Percentiles rank a stretch among this genome's conserved stretches.
These are phyloP conservation scores for Streblospio benedicti DNA, from an alignment of 1,140 invertebrate species.

Conservation along the genomic window DNA sequence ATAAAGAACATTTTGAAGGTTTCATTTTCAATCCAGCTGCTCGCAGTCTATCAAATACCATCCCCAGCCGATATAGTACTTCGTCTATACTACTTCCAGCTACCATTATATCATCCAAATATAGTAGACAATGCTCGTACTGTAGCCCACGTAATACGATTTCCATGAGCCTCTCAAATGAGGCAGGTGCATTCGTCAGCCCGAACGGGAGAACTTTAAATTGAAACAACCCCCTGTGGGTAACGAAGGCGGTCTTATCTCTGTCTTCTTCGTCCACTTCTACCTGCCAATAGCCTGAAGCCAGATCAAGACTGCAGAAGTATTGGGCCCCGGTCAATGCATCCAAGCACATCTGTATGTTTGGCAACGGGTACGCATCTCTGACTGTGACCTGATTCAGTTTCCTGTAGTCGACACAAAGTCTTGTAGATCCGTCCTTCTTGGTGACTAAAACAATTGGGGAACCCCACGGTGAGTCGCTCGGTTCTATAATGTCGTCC, in stretches of 20 bases:
- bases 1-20: slow-evolving; percentile 34
- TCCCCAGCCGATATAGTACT: slow-evolving; percentile 23
- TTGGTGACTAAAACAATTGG: slow-evolving; percentile 31
- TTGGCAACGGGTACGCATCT: slow-evolving; percentile 26
- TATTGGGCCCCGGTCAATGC: slow-evolving; percentile 19
- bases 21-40: slow-evolving; percentile 46
- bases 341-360: slow-evolving; percentile 29
- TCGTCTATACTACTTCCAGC: slow-evolving; percentile 16
- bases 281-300: slow-evolving; percentile 42
- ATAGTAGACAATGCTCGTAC: slow-evolving; percentile 17
- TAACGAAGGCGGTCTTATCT: slow-evolving; percentile 36
- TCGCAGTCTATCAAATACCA: slow-evolving; percentile 21
- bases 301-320: slow-evolving; percentile 25
- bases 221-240: slow-evolving; percentile 18
- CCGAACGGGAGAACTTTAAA: slow-evolving; percentile 29
- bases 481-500: slow-evolving; percentile 14
- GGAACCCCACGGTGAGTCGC: slow-evolving; percentile 26
- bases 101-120: slow-evolving; percentile 28
- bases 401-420: slow-evolving; percentile 29
- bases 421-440: slow-evolving; percentile 22
- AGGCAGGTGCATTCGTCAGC: slow-evolving; percentile 25
- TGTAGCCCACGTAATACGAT: slow-evolving; percentile 19
- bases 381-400: slow-evolving; percentile 26
- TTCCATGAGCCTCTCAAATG: slow-evolving; percentile 31
- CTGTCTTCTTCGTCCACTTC: slow-evolving; percentile 30